Base-by-base conservation (phyloP, 1,140 invertebrate species). In the Diorhabda elongata region DNA sequence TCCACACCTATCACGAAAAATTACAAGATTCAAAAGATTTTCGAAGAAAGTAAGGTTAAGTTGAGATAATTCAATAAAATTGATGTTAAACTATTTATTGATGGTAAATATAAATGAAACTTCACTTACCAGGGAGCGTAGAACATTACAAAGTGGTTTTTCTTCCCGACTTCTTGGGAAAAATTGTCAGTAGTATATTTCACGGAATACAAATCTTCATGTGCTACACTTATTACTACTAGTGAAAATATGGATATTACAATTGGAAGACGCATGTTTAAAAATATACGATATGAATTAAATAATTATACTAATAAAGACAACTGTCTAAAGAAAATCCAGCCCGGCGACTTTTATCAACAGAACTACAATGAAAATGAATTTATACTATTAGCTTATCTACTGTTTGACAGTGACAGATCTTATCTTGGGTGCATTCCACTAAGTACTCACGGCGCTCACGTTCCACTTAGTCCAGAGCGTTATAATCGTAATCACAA, bases 91-190 rank as follows among this genome's bases (percentile, higher is more conserved):
- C 64, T 42, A 43, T 44, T 2, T 61, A 41, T 58, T 42, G 42
- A 4, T 26, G 26, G 26, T 26, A 65, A 52, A 59, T 64, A 65
- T 65, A 47, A 3, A 52, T 8, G 5, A 57, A 65, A 65, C 26
- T 26, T 7, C 11, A 61, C 59, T 83, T 85, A 92, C 91, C 91
- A 92, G 43, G 91, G 90, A 5, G 90, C 90, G 80, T 87, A 92
- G 76, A 92, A 92, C 84, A 92, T 91, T 45, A 93, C 82, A 80
- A 92, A 93, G 78, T 91, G 87, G 77, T 88, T 85, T 64, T 87
- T 90, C 57, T 84, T 84, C 8, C 82, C 76, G 3, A 92, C 79
- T 80, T 86, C 83, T 42, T 81, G 75, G 3, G 82, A 77, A 76
- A 91, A 91, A 62, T 81, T 86, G 6, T 85, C 84, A 8, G 71